phyloP scores from a whole-genome alignment of 2,113 vertebrate species.

The Jacana jacana region DNA sequence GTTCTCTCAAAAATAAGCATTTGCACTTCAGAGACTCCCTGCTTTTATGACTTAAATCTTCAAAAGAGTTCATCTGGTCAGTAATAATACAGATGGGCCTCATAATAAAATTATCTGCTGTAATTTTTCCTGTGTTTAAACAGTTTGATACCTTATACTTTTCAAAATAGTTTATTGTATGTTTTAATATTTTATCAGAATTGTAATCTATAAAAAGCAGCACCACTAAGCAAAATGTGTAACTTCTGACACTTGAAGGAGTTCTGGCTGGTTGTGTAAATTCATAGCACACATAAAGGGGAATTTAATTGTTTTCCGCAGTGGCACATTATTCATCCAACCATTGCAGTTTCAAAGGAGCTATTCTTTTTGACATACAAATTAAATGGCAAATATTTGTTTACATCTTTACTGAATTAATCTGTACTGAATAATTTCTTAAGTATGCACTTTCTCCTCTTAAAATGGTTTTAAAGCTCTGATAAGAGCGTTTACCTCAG shows the following conservation, averaged over 20 bases:
- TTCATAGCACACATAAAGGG: background rate
- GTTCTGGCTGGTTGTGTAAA: background rate
- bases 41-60: background rate
- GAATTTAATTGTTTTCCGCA: background rate
- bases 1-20: background rate
- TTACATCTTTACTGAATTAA: fast-evolving
- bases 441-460: background rate
- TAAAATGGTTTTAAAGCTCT: background rate
- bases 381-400: background rate
- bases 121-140: background rate
- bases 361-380: background rate
- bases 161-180: background rate
- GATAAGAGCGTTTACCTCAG: background rate
- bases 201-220: background rate
- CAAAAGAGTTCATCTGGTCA: background rate
- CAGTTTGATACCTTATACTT: background rate
- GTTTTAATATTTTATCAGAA: background rate
- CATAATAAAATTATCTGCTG: background rate
- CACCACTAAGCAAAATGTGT: background rate
- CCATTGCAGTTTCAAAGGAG: background rate
- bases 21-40: background rate
- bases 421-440: background rate
- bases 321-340: background rate
- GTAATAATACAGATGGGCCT: background rate
- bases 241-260: background rate